phyloP scores from a whole-genome alignment of 1,140 invertebrate species.

The Mylabris phalerata region DNA sequence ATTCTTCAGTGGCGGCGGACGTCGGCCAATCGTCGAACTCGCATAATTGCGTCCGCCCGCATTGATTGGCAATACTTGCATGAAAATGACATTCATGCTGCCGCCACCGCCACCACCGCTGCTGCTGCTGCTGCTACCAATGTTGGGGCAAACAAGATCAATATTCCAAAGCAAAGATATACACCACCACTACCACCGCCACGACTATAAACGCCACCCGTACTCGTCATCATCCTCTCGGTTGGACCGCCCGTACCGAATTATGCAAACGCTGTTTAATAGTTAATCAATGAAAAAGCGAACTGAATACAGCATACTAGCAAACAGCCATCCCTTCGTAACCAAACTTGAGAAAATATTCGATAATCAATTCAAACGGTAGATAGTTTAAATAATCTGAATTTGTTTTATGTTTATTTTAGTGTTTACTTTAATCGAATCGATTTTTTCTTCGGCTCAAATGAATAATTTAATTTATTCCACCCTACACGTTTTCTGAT shows the following conservation, averaged over 20 bases:
- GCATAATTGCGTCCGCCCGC: slow-evolving; percentile 33
- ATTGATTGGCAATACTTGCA: slow-evolving; percentile 33
- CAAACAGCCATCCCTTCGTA: no score
- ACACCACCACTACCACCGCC: slow-evolving; percentile 13
- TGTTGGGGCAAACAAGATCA: slow-evolving; percentile 17
- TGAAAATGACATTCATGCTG: slow-evolving; percentile 21
- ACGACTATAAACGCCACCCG: slow-evolving; percentile 2
- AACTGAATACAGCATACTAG: background rate
- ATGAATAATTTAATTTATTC: no score
- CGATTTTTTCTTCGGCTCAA: no score
- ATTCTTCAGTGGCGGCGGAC: slow-evolving; percentile 5
- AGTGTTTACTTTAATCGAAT: no score
- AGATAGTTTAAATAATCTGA: no score
- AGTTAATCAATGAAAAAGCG: slow-evolving; percentile 23
- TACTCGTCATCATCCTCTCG: background rate
- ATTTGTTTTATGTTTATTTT: no score
- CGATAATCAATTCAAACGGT: no score
- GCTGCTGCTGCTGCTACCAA: background rate
- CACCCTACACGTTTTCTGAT: no score
- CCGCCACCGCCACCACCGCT: slow-evolving; percentile 1
- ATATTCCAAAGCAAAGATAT: slow-evolving; percentile 17
- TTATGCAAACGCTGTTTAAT: slow-evolving; percentile 26
- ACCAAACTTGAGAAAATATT: no score
- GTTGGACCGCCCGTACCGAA: slow-evolving; percentile 2
- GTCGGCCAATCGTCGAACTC: slow-evolving; percentile 27